Percentiles rank a stretch among this genome's conserved stretches.
Conservation (phyloP, 2,113 vertebrate genomes). For the Phasianus colchicus region DNA sequence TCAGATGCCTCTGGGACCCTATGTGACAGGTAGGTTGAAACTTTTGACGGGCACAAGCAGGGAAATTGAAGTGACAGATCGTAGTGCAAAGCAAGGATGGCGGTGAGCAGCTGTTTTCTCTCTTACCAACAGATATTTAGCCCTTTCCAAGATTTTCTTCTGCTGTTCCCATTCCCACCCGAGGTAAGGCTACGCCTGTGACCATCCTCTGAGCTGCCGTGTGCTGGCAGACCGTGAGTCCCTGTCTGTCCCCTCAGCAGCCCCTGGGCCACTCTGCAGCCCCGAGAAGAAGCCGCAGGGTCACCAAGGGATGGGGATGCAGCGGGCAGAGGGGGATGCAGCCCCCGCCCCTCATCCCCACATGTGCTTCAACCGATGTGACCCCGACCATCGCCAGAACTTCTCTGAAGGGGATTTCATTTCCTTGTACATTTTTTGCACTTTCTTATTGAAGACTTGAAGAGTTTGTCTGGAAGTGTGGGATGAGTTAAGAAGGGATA, state of each 20-base stretch:
- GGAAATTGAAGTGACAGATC: neutral
- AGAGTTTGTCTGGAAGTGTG: slow-evolving; percentile 66
- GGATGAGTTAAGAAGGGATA: slow-evolving; percentile 30
- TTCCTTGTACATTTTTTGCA: slow-evolving; percentile 79
- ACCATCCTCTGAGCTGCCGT: neutral
- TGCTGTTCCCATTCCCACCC: slow-evolving; percentile 59
- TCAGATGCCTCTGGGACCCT: slow-evolving; percentile 98
- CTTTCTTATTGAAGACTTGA: slow-evolving; percentile 80
- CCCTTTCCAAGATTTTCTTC: slow-evolving; percentile 46
- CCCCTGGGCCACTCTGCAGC: slow-evolving; percentile 75
- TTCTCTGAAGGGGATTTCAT: slow-evolving; percentile 37
- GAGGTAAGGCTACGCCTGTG: slow-evolving; percentile 63
- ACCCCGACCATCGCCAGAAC: neutral
- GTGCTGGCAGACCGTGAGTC: neutral
- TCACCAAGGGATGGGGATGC: slow-evolving; percentile 80
- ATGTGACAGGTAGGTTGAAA: slow-evolving; percentile 89
- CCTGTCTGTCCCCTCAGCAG: slow-evolving; percentile 70
- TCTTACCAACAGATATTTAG: slow-evolving; percentile 80
- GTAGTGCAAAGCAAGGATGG: neutral
- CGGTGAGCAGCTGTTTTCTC: slow-evolving; percentile 17
- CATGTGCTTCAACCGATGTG: slow-evolving; percentile 35
- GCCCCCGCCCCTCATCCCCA: neutral
- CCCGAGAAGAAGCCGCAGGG: slow-evolving; percentile 81
- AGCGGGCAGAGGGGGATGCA: too few species aligned
- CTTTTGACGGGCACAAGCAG: neutral